Percentiles rank a stretch among this genome's conserved stretches.
phyloP scores from a whole-genome alignment of 2,113 vertebrate species.

The Ptilonorhynchus violaceus region DNA sequence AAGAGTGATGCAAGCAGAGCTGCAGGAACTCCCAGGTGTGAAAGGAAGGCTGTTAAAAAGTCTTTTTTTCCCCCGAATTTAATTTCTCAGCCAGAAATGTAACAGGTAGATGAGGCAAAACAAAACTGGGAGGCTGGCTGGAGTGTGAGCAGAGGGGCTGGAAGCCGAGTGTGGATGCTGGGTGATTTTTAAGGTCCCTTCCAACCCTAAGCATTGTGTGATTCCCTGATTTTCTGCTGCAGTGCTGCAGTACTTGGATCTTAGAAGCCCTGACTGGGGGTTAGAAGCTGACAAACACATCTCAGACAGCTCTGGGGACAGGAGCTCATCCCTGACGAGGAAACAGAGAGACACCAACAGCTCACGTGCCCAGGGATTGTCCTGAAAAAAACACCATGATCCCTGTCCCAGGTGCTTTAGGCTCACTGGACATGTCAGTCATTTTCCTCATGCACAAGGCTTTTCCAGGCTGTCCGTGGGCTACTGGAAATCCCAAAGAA shows the following conservation, averaged over 20 bases:
- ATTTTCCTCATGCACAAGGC: not conserved
- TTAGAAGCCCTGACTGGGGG: not conserved
- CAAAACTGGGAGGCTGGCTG: not conserved
- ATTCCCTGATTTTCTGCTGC: not conserved
- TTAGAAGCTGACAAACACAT: not conserved
- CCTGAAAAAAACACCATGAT: not conserved
- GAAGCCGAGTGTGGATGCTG: not conserved
- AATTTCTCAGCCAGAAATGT: not conserved
- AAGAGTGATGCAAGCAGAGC: not conserved
- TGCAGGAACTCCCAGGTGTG: not conserved
- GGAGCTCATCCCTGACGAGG: not conserved
- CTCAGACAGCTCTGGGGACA: not conserved
- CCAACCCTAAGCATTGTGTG: not conserved
- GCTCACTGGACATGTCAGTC: not conserved
- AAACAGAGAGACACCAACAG: not conserved
- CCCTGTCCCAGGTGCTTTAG: not conserved
- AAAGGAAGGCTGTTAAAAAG: not conserved
- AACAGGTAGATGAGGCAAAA: not conserved
- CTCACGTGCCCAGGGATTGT: too few species aligned
- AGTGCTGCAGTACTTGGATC: not conserved
- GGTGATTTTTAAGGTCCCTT: not conserved
- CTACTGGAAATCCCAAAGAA: not conserved
- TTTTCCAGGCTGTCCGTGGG: not conserved
- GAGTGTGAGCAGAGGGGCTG: not conserved
- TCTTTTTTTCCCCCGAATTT: not conserved